Base-by-base conservation (phyloP, 2,113 vertebrate genomes). In the Thryonomys swinderianus region DNA sequence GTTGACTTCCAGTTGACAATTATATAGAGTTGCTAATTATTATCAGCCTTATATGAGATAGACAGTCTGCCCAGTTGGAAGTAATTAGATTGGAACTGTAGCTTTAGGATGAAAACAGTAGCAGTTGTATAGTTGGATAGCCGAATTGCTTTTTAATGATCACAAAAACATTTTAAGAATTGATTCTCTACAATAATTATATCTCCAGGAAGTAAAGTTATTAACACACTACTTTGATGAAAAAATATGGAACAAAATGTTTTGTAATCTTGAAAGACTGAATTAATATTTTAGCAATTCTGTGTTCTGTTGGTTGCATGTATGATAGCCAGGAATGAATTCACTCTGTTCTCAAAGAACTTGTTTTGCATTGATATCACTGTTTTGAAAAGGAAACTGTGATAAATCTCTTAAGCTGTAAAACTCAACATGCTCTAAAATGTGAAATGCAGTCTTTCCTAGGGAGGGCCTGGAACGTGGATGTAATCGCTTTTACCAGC, bases 1-100 rank as follows among this genome's bases (percentile, higher is more conserved):
- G 12, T 10, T 55, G 30, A 40, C 7, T 96, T 45, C 74, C 80
- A 66, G 42, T 27, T 95, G 62, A 76, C 45, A 89, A 10, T 82
- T 74, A 9, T 37, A 18, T 45, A 48, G 16, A 71, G 37, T 96
- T 86, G 51, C n/a, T 76, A 37, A 85, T 88, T 90, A 45, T 40
- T 88, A 34, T 53, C 57, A 87, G 7, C 42, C n/a, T 78, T 88
- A 82, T 69, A 79, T 73, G 97, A 84, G 96, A 96, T 97, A 73
- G 97, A 55, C 20, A 84, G 3, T 55, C 53, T 92, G 53, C 92
- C 67, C 66, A 91, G 80, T 59, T 93, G 90, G 0, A 2, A 83
- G 67, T 85, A 84, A 86, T 96, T 97, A 94, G 30, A 83, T 90
- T n/a, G n/a, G 30, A 88, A 20, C 32, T n/a, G 23, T 69, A 76